phyloP scores from a whole-genome alignment of 2,888 invertebrate genomes.

The Mylabris sibirica region DNA sequence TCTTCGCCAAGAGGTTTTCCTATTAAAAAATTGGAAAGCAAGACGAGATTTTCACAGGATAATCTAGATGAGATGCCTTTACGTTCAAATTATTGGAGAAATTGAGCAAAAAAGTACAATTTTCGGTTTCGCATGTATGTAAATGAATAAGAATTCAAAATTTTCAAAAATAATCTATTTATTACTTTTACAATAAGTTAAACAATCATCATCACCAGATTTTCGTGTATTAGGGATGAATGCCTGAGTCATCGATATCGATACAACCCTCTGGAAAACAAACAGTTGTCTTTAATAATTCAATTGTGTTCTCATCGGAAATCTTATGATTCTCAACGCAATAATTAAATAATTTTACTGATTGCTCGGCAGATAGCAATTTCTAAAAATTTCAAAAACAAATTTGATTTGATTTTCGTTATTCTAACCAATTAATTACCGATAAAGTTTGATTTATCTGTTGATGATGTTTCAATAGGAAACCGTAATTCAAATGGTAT shows the following conservation, averaged over 20 bases:
- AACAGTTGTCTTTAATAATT: neutral
- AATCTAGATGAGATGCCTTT: no score
- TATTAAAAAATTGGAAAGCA: no score
- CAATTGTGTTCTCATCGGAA: neutral
- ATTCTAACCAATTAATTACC: neutral
- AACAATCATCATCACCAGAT: neutral
- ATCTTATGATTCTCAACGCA: constrained; percentile 6
- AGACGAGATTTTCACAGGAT: no score
- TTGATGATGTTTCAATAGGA: neutral
- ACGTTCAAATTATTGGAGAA: no score
- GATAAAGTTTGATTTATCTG: neutral
- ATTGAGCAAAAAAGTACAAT: no score
- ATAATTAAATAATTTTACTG: constrained; percentile 21
- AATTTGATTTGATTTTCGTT: neutral
- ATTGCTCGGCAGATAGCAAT: constrained; percentile 1
- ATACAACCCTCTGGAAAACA: constrained; percentile 22
- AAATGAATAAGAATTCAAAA: no score
- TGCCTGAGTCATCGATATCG: constrained; percentile 26
- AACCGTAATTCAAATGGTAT: constrained; percentile 20
- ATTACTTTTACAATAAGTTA: constrained; percentile 1
- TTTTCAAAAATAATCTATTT: constrained; percentile 3
- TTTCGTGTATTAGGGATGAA: constrained; percentile 17
- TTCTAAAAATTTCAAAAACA: constrained; percentile 18
- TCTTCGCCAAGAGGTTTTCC: no score
- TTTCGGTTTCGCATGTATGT: no score